These are phyloP conservation scores for Pardosa pseudoannulata DNA, from an alignment of 2,888 invertebrate species.

Conservation along the genomic window DNA sequence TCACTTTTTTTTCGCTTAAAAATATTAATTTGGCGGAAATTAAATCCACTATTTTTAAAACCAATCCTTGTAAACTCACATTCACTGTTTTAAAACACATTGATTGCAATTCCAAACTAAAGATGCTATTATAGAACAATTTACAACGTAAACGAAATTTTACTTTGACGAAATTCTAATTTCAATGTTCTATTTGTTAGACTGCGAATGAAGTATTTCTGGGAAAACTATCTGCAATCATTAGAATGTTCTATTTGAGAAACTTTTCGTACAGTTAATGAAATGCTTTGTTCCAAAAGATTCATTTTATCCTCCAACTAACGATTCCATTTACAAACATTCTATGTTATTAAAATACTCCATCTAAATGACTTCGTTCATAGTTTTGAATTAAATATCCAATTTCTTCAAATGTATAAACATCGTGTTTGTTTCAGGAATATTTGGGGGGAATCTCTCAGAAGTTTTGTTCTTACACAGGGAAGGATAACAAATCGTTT, in stretches of 20 bases:
- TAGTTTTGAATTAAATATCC: constrained; percentile 15
- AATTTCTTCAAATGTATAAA: constrained; percentile 11
- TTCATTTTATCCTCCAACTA: constrained; percentile 12
- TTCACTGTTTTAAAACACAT: not conserved
- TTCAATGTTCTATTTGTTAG: constrained; percentile 5
- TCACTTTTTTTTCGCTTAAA: not conserved
- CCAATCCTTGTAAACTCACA: not conserved
- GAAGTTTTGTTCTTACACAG: not conserved
- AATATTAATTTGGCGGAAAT: not conserved
- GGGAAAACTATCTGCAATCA: constrained; percentile 14
- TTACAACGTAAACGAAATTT: constrained; percentile 12
- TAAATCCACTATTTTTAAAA: not conserved
- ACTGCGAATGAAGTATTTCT: constrained; percentile 9
- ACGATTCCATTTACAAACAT: constrained; percentile 19
- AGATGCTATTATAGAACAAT: constrained; percentile 9
- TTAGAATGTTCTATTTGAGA: constrained; percentile 17
- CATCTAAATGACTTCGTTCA: constrained; percentile 13
- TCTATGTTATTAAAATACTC: constrained; percentile 15
- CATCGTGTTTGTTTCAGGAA: not conserved
- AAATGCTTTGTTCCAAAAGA: constrained; percentile 14
- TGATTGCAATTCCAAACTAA: constrained; percentile 12
- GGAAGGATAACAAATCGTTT: not conserved
- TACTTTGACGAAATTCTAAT: constrained; percentile 6
- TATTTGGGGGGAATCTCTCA: not conserved
- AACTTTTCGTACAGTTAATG: constrained; percentile 13